Evolutionary conservation across 2,113 vertebrate genomes (phyloP).

Genomic region (Isichthys henryi): DNA sequence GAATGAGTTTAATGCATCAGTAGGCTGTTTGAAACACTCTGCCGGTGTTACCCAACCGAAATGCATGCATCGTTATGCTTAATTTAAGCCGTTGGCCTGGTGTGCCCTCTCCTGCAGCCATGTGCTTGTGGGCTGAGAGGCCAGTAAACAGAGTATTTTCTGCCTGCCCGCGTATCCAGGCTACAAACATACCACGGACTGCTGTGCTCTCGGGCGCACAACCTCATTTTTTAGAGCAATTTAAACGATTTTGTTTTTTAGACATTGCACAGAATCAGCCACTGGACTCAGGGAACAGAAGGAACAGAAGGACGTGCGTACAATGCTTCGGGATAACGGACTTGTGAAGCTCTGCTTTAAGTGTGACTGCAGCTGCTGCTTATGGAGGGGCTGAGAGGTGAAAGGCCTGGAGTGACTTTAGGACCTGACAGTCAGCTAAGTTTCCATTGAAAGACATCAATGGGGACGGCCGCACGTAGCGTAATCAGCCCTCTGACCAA

Average conservation of each 20-base stretch:
- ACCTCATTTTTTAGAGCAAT: not conserved
- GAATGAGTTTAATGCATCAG: not conserved
- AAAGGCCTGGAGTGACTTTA: not conserved
- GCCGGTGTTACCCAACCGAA: not conserved
- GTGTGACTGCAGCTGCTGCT: not conserved
- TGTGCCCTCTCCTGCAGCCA: not conserved
- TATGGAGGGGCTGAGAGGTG: not conserved
- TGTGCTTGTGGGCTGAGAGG: not conserved
- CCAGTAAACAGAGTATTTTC: not conserved
- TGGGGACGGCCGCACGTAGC: not conserved
- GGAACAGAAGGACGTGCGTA: not conserved
- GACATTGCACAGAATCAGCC: not conserved
- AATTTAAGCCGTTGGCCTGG: not conserved
- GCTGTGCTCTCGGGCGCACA: not conserved
- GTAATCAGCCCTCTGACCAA: slow-evolving; percentile 9
- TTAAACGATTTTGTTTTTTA: not conserved
- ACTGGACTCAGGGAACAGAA: not conserved
- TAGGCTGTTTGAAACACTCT: not conserved
- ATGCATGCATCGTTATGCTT: not conserved
- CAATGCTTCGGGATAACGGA: not conserved
- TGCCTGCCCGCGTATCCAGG: not conserved
- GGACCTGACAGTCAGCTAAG: not conserved
- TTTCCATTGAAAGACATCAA: not conserved
- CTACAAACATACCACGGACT: not conserved
- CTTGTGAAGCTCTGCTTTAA: not conserved